Evolutionary conservation across 1,140 invertebrate species (phyloP).

Genomic region (Brachionus rotundiformis): DNA sequence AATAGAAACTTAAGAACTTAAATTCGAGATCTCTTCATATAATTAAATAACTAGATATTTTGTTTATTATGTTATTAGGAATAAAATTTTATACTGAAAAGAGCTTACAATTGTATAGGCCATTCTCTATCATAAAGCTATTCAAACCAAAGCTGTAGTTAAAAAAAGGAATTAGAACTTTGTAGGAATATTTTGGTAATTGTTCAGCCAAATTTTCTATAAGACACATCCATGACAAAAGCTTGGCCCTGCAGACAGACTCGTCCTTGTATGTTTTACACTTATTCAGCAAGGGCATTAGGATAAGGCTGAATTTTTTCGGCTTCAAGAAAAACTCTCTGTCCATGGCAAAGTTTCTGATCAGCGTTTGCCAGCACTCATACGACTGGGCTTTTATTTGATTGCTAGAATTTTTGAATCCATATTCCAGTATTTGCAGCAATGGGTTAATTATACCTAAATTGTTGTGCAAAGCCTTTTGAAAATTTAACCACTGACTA

Average conservation of each 20-base stretch:
- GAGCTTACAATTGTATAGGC: neutral
- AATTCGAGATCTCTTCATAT: neutral
- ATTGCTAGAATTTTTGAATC: neutral
- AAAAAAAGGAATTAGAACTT: slow-evolving; percentile 48
- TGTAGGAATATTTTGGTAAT: neutral
- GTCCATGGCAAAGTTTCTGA: slow-evolving; percentile 18
- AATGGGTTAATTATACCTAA: slow-evolving; percentile 31
- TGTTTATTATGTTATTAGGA: neutral
- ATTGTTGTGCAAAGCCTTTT: slow-evolving; percentile 30
- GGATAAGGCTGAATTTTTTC: slow-evolving; percentile 43
- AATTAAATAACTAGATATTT: neutral
- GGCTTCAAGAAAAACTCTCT: slow-evolving; percentile 38
- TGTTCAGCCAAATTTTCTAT: slow-evolving; percentile 21
- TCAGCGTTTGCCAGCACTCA: slow-evolving; percentile 24
- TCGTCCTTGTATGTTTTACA: slow-evolving; percentile 46
- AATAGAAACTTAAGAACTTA: neutral
- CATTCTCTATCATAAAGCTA: slow-evolving; percentile 17
- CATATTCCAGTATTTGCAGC: slow-evolving; percentile 41
- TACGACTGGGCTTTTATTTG: neutral
- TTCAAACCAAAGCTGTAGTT: slow-evolving; percentile 43
- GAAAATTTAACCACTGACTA: no score
- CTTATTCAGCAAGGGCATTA: slow-evolving; percentile 48
- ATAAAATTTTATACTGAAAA: no score
- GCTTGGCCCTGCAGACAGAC: neutral
- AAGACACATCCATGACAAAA: slow-evolving; percentile 26